Evolutionary conservation across 2,113 vertebrate genomes (phyloP).

Genomic region (Gallinago undulata): DNA sequence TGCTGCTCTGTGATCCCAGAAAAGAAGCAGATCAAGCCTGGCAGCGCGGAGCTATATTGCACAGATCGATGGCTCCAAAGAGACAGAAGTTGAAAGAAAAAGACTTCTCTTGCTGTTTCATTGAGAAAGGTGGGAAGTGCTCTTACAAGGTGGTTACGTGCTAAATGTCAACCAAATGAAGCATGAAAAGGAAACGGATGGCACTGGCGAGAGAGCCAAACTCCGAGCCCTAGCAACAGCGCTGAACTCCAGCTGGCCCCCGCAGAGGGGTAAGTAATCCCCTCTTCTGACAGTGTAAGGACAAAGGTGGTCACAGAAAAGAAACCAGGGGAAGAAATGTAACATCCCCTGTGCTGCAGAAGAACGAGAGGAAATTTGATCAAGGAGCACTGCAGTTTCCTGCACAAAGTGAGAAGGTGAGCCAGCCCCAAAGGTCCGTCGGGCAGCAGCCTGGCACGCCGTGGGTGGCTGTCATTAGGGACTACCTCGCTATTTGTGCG

Average conservation of each 20-base stretch:
- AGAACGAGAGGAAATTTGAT: not conserved
- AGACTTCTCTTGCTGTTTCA: not conserved
- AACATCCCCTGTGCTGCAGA: not conserved
- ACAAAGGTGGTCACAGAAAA: not conserved
- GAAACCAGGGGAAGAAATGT: not conserved
- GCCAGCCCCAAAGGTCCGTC: not conserved
- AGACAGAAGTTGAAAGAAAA: not conserved
- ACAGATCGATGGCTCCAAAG: not conserved
- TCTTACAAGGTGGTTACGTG: not conserved
- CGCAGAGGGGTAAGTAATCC: not conserved
- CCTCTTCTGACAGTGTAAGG: not conserved
- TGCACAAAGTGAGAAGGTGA: not conserved
- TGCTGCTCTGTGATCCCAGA: not conserved
- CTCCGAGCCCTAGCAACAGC: not conserved
- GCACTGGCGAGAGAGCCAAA: not conserved
- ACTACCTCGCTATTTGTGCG: not conserved
- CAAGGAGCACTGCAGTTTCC: not conserved
- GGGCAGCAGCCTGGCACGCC: fast-evolving
- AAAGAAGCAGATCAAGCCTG: not conserved
- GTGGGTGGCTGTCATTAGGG: not conserved
- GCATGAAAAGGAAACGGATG: not conserved
- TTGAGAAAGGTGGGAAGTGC: not conserved
- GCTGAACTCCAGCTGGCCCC: not conserved
- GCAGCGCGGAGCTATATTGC: not conserved
- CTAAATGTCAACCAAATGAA: not conserved